Conservation (phyloP, 1,140 invertebrate species). For the Drosophila subobscura region DNA sequence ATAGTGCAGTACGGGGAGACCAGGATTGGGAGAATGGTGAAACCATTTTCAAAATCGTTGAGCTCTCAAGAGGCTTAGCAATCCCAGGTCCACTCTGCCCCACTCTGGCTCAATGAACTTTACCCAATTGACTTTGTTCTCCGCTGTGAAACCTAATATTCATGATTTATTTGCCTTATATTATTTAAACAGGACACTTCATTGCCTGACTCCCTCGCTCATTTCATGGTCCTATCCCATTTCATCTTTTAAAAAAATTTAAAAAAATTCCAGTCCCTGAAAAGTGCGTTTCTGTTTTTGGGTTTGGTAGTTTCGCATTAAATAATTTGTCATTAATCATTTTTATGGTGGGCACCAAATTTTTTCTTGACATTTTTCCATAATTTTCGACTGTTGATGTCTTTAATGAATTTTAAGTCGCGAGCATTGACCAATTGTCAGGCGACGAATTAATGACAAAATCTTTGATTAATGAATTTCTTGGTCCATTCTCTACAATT, state of each 20-base stretch:
- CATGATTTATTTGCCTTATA: constrained; percentile 68
- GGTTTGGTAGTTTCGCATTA: constrained; percentile 47
- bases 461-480: constrained; percentile 62
- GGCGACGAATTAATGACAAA: constrained; percentile 65
- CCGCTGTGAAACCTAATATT: constrained; percentile 59
- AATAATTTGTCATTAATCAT: constrained; percentile 76
- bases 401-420: constrained; percentile 74
- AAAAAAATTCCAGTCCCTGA: constrained; percentile 60
- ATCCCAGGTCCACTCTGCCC: neutral
- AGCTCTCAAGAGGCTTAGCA: constrained; percentile 52
- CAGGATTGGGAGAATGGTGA: neutral
- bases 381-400: constrained; percentile 11
- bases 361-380: constrained; percentile 22
- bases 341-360: constrained; percentile 43
- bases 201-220: neutral
- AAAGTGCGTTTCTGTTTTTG: constrained; percentile 25
- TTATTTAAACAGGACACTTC: constrained; percentile 48
- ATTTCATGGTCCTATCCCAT: neutral
- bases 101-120: constrained; percentile 39
- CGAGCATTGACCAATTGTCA: constrained; percentile 73
- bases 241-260: constrained; percentile 60
- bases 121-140: constrained; percentile 68
- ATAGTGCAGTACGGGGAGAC: too few species aligned
- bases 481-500: constrained; percentile 13
- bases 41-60: constrained; percentile 67